Evolutionary conservation across 2,888 invertebrate species (phyloP).

Genomic region (Aspidiotus rigidus): DNA sequence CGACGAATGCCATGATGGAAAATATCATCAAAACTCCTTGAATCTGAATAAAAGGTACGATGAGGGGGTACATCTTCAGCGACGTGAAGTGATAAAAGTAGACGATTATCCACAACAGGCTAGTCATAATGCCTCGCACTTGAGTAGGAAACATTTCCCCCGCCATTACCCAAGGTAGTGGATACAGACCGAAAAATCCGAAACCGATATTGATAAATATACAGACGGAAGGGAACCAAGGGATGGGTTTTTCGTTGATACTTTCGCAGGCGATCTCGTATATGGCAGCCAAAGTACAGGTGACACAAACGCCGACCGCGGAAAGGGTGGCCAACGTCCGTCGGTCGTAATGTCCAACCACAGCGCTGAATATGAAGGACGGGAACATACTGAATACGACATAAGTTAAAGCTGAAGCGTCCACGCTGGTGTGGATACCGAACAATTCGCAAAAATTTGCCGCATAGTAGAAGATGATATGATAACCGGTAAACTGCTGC

Average conservation of each 20-base stretch:
- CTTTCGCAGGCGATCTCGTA: slow-evolving; percentile 39
- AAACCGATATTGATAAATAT: slow-evolving; percentile 60
- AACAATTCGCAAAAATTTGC: slow-evolving; percentile 62
- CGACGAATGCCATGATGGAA: slow-evolving; percentile 51
- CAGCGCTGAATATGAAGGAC: slow-evolving; percentile 55
- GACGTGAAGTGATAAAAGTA: slow-evolving; percentile 59
- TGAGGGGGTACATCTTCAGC: slow-evolving; percentile 59
- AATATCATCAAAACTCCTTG: slow-evolving; percentile 58
- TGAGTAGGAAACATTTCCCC: slow-evolving; percentile 16
- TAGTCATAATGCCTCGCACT: slow-evolving; percentile 15
- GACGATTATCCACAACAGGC: slow-evolving; percentile 54
- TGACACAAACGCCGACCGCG: slow-evolving; percentile 53
- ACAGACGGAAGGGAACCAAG: slow-evolving; percentile 50
- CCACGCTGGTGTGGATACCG: slow-evolving; percentile 55
- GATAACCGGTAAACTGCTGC: slow-evolving; percentile 64
- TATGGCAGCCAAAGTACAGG: slow-evolving; percentile 46
- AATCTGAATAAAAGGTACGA: slow-evolving; percentile 42
- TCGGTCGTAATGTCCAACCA: slow-evolving; percentile 56
- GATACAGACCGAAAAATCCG: slow-evolving; percentile 64
- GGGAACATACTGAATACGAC: slow-evolving; percentile 55
- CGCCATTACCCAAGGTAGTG: not conserved
- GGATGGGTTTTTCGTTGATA: slow-evolving; percentile 39
- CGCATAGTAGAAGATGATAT: slow-evolving; percentile 61
- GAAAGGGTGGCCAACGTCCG: slow-evolving; percentile 55
- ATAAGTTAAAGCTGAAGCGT: slow-evolving; percentile 58